Percentiles rank a stretch among this genome's conserved stretches.
Conservation (phyloP, 2,113 vertebrate genomes). For the Solea senegalensis region DNA sequence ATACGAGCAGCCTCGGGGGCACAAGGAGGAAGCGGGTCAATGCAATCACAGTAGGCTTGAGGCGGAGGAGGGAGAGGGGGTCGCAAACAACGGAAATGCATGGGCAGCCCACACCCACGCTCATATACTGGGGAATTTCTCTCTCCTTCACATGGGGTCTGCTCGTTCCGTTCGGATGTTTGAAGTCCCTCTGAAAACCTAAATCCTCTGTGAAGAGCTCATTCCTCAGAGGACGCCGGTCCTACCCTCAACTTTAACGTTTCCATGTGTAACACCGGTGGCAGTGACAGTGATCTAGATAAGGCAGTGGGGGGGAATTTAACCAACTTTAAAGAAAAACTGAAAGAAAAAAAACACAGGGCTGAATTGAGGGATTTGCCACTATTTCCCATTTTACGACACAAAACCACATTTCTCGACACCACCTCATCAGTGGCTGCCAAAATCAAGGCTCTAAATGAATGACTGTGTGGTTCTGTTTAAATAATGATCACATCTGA, state of each 20-base stretch:
- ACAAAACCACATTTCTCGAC: slow-evolving; percentile 40
- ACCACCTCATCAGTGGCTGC: slow-evolving; percentile 24
- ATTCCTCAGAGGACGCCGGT: slow-evolving; percentile 8
- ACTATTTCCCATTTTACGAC: slow-evolving; percentile 20
- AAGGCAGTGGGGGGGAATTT: slow-evolving; percentile 23
- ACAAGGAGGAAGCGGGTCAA: slow-evolving; percentile 72
- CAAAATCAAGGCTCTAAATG: slow-evolving; percentile 50
- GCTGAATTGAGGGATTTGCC: slow-evolving; percentile 32
- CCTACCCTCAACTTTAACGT: slow-evolving; percentile 34
- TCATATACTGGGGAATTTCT: slow-evolving; percentile 52
- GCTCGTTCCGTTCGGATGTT: slow-evolving; percentile 44
- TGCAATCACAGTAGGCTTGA: slow-evolving; percentile 64
- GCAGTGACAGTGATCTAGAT: slow-evolving; percentile 25
- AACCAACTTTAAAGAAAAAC: slow-evolving; percentile 31
- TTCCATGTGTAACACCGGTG: slow-evolving; percentile 37
- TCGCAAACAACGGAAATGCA: slow-evolving; percentile 52
- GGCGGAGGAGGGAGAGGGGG: slow-evolving; percentile 55
- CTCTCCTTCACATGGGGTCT: slow-evolving; percentile 53
- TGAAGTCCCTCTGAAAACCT: slow-evolving; percentile 50
- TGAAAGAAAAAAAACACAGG: slow-evolving; percentile 7
- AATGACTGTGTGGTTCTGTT: slow-evolving; percentile 45
- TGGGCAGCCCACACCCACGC: slow-evolving; percentile 45
- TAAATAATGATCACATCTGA: slow-evolving; percentile 50
- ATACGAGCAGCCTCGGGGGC: slow-evolving; percentile 63
- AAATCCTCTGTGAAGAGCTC: slow-evolving; percentile 33